Evolutionary conservation across 1,140 invertebrate species (phyloP), one percentile per base, ranked within the genome.

Genomic region (Caerostris extrusa): DNA sequence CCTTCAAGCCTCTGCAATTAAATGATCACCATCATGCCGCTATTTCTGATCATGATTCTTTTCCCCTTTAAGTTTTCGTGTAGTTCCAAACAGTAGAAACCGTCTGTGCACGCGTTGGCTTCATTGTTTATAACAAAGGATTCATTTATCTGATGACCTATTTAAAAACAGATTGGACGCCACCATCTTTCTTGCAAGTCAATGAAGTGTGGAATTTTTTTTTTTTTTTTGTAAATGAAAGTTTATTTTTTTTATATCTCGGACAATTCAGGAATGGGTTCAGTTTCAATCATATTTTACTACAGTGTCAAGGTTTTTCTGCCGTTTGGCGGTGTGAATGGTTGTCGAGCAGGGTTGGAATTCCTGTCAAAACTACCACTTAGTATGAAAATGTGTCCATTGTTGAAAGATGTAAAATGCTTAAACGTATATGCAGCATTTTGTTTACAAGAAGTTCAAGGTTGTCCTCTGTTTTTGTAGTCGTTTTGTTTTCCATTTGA

Each of bases 91-190:
- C 71, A 17, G 82, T 56, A 55, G 71, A 50, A 77, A 77, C 71
- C 10, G 71, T 77, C 53, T 77, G 34, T 77, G 71, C 82, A 83
- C 82, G 82, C 82, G 82, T 55, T 17, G n/a, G 5, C 53, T 57
- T 56, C 55, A 83, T 83, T 83, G 82, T 83, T 83, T 17, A 56
- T 58, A n/a, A 83, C 82, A 83, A 83, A 83, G 82, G 56, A 83
- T 83, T 83, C 55, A 58, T 83, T 83, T 83, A 58, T 83, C 82
- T 57, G 82, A 83, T 83, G 82, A 83, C 82, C 82, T 14, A 83
- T 57, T 83, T 83, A 4, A 56, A 83, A 56, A 58, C 55, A 50
- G 55, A n/a, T 34, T 10, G 69, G 19, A 77, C 34, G 17, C 56
- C 53, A 14, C 55, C 5, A 50, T 7, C 50, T 53, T n/a, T 82